Percentiles rank a stretch among this genome's conserved stretches.
Evolutionary conservation across 2,888 invertebrate genomes (phyloP).

Genomic region (Pollenia griseotomentosa): DNA sequence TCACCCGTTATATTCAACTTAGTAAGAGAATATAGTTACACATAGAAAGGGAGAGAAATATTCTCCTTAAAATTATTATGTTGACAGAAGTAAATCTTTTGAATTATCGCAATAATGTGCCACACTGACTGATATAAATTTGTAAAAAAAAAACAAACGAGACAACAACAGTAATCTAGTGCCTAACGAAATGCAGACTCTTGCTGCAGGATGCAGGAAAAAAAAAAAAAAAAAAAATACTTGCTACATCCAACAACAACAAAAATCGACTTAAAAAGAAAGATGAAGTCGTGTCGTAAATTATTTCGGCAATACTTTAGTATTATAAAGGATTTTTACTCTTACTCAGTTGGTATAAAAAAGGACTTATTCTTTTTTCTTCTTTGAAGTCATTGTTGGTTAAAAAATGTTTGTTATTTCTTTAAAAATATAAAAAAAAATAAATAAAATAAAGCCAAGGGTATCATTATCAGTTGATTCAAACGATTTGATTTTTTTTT

Average conservation of each 20-base stretch:
- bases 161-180: slow-evolving; percentile 1
- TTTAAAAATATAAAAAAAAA: slow-evolving; percentile 1
- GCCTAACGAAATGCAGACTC: neutral
- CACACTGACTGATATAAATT: slow-evolving; percentile 78
- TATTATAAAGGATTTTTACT: slow-evolving; percentile 78
- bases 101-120: slow-evolving; percentile 82
- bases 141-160: slow-evolving; percentile 52
- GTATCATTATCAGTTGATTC: slow-evolving; percentile 44
- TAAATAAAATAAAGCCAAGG: slow-evolving; percentile 2
- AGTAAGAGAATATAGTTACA: slow-evolving; percentile 5
- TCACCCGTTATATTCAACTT: slow-evolving; percentile 42
- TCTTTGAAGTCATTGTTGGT: neutral
- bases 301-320: slow-evolving; percentile 77
- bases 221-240: slow-evolving; percentile 34
- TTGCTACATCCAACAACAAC: slow-evolving; percentile 55
- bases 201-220: slow-evolving; percentile 2
- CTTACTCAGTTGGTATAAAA: slow-evolving; percentile 23
- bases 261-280: neutral
- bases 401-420: slow-evolving; percentile 1
- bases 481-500: slow-evolving; percentile 15
- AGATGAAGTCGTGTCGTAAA: slow-evolving; percentile 82
- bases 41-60: slow-evolving; percentile 1
- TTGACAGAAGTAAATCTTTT: slow-evolving; percentile 84
- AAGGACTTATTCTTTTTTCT: slow-evolving; percentile 45
- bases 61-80: slow-evolving; percentile 79